A percentile compares a stretch with the other conserved stretches of the same genome.
Conservation (phyloP, 2,113 vertebrate species). For the Nycticebus coucang region DNA sequence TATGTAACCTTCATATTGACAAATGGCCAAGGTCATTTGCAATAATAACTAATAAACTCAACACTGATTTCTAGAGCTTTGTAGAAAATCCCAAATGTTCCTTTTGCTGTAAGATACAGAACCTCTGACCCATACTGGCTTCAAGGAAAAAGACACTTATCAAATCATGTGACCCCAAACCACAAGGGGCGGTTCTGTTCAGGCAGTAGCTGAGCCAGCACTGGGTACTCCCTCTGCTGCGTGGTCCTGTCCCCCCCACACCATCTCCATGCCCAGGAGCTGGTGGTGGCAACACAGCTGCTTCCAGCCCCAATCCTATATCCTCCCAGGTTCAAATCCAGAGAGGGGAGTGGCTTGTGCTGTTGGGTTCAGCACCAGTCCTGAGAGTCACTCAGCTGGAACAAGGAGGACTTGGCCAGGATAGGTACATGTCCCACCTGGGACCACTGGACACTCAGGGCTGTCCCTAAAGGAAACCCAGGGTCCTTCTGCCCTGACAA, state of each 20-base stretch:
- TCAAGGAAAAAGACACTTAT: not conserved
- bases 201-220: not conserved
- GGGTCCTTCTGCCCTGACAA: not conserved
- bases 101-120: not conserved
- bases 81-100: not conserved
- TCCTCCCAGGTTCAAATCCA: not conserved
- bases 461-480: too few species aligned
- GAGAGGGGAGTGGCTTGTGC: not conserved
- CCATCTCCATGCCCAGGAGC: not conserved
- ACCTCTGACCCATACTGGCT: too few species aligned
- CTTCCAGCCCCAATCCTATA: not conserved
- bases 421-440: not conserved
- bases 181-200: accelerated
- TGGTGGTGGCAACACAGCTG: not conserved
- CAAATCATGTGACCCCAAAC: too few species aligned
- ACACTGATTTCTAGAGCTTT: not conserved
- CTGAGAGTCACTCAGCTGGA: not conserved
- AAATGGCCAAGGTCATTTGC: not conserved
- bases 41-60: not conserved
- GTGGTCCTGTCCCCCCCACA: not conserved
- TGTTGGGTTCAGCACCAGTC: not conserved
- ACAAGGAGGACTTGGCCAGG: not conserved
- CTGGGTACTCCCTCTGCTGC: not conserved
- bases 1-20: not conserved
- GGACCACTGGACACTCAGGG: not conserved